Base-by-base conservation (phyloP, 2,113 vertebrate species). In the Anguilla japonica region DNA sequence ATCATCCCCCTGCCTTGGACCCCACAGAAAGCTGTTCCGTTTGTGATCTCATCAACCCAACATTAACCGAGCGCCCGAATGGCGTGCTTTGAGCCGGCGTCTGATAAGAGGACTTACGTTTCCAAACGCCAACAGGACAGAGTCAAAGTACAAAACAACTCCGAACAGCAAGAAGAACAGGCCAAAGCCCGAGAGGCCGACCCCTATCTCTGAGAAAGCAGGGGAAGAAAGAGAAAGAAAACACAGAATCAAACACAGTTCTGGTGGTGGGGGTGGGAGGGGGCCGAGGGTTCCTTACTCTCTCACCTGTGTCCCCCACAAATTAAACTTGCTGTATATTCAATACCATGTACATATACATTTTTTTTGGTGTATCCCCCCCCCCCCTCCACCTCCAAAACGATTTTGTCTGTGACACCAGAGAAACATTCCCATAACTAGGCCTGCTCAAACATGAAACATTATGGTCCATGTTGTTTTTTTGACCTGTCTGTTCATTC, bases 111-210 rank as follows among this genome's bases (percentile, higher is more conserved):
- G 67, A 97, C 98, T 98, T 93, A 99, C 98, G 0, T 99, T 98
- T 91, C 98, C 98, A 7, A 98, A 98, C 41, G 96, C 98, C 93
- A 99, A 85, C 86, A 99, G 95, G 88, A 98, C 97, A 0, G 96
- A 95, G 90, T 99, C 98, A 81, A 98, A 98, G 94, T 98, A 98
- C 87, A 99, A 92, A 80, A 99, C 90, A 18, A 97, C 83, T 34
- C 98, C 98, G n/a, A 99, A 96, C 78, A 98, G 78, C 83, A 99
- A 80, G 89, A 98, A 99, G 93, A 99, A 99, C 79, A 97, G 18
- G 3, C 97, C 97, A 0, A 99, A 99, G 84, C 96, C 95, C 0
- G 96, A 93, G 88, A 96, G 89, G 39, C 98, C 98, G 87, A 97
- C 92, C 0, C 98, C 97, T 0, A 98, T 94, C 93, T 96, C 98